These are phyloP conservation scores for Adelosebastes latens DNA, from an alignment of 2,797 vertebrate genomes.

Conservation along the genomic window DNA sequence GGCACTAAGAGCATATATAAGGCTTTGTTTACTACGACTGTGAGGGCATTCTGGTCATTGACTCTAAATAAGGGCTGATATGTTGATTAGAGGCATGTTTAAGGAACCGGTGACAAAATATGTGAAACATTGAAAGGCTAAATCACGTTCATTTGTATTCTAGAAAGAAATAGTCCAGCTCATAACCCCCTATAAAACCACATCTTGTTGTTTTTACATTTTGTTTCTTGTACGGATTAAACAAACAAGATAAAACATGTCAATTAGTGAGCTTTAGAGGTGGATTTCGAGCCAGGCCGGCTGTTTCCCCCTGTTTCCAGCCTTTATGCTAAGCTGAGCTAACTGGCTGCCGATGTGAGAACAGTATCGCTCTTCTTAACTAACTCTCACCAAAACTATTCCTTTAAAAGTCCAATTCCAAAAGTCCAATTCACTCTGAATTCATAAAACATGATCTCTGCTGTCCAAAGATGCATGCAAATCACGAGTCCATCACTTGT, in stretches of 20 bases:
- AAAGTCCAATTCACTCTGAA: background rate
- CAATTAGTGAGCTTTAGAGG: background rate
- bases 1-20: background rate
- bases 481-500: background rate
- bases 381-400: background rate
- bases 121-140: background rate
- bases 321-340: background rate
- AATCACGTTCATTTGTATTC: conserved; percentile 14
- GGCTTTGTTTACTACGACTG: conserved; percentile 19
- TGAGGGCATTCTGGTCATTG: conserved; percentile 2
- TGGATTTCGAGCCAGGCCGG: background rate
- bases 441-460: background rate
- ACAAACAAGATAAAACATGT: background rate
- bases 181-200: background rate
- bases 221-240: background rate
- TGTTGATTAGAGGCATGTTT: conserved; percentile 34
- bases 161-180: background rate
- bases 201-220: background rate
- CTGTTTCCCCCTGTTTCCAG: background rate
- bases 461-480: background rate
- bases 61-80: conserved; percentile 18
- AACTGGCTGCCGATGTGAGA: background rate
- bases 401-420: background rate
- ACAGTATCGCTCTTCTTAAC: background rate
- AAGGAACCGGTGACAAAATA: conserved; percentile 7